Conservation (phyloP, 2,113 vertebrate species). For the Sardina pilchardus region DNA sequence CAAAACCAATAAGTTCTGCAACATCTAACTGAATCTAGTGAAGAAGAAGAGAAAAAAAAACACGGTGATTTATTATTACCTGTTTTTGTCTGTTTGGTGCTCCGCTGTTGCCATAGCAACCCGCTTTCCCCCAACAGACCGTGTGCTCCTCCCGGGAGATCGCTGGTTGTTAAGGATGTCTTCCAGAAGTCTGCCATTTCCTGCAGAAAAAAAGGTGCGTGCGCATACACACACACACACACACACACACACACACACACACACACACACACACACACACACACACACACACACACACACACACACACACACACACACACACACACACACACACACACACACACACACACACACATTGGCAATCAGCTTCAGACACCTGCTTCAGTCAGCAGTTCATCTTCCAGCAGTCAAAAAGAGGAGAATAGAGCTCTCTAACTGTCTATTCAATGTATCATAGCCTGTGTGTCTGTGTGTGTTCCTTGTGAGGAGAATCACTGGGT, state of each 20-base stretch:
- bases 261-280: too few species aligned
- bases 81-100: slow-evolving; percentile 62
- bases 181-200: slow-evolving; percentile 63
- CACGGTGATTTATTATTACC: slow-evolving; percentile 70
- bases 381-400: slow-evolving; percentile 51
- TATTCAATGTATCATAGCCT: not conserved
- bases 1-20: not conserved
- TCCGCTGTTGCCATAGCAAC: slow-evolving; percentile 59
- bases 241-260: too few species aligned
- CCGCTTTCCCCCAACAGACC: slow-evolving; percentile 49
- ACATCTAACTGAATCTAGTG: slow-evolving; percentile 44
- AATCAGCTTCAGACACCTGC: slow-evolving; percentile 56
- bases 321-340: too few species aligned
- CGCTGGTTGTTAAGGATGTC: slow-evolving; percentile 63
- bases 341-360: slow-evolving; percentile 42
- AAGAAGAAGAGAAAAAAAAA: slow-evolving; percentile 25
- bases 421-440: not conserved
- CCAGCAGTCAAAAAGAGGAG: not conserved
- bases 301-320: too few species aligned
- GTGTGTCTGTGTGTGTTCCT: slow-evolving; percentile 11
- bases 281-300: too few species aligned
- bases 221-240: slow-evolving; percentile 22
- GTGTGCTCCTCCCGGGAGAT: slow-evolving; percentile 46
- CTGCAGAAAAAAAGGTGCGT: slow-evolving; percentile 53
- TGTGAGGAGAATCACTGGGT: not conserved